Conservation (phyloP, 2,888 invertebrate genomes). For the Drosophila mimica region DNA sequence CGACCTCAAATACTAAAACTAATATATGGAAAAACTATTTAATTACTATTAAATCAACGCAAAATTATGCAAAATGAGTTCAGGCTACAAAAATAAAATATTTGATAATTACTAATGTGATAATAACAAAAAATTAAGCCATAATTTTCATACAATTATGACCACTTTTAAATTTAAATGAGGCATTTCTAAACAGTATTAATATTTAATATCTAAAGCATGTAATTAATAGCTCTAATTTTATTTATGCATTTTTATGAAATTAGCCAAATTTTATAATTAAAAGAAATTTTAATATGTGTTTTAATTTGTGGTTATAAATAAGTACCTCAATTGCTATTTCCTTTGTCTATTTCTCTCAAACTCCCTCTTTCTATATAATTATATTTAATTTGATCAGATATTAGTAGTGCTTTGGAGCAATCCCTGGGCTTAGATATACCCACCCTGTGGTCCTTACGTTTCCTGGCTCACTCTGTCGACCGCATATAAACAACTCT, state of each 20-base stretch:
- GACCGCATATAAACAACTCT: slow-evolving; percentile 71
- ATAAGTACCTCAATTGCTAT: background rate
- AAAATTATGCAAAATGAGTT: slow-evolving; percentile 11
- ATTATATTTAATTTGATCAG: slow-evolving; percentile 5
- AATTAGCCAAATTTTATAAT: background rate
- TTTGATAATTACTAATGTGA: background rate
- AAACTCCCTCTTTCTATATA: background rate
- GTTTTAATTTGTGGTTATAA: background rate
- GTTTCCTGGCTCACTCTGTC: slow-evolving; percentile 34
- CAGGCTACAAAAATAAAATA: background rate
- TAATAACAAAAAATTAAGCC: background rate
- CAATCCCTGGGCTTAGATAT: slow-evolving; percentile 8
- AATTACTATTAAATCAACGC: background rate
- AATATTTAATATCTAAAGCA: background rate
- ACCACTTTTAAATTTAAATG: background rate
- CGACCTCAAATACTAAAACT: slow-evolving; percentile 11
- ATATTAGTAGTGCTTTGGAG: slow-evolving; percentile 12
- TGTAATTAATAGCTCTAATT: background rate
- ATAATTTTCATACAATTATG: background rate
- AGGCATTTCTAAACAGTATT: background rate
- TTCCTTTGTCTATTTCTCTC: background rate
- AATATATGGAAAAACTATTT: slow-evolving; percentile 10
- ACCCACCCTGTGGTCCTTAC: background rate
- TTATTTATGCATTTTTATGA: background rate
- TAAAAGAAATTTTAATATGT: background rate